These are phyloP conservation scores for Perdita meconis DNA, from an alignment of 2,888 invertebrate species.

Conservation along the genomic window DNA sequence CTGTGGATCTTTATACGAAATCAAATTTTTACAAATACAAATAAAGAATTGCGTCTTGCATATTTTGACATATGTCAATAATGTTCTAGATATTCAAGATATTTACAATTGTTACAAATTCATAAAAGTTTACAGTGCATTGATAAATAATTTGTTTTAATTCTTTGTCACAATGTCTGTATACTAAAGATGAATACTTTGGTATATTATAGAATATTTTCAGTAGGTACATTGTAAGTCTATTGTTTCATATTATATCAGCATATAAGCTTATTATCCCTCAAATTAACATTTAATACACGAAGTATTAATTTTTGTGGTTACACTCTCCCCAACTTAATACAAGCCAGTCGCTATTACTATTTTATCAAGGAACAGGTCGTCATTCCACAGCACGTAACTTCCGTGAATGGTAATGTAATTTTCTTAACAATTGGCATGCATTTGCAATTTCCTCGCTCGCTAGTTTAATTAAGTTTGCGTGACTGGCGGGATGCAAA, in stretches of 20 bases:
- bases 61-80: too few relatives aligned
- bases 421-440: conserved; percentile 14
- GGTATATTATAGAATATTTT: not conserved
- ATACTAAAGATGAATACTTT: not conserved
- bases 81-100: too few relatives aligned
- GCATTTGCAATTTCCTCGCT: conserved; percentile 15
- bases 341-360: not conserved
- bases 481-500: not conserved
- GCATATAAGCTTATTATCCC: too few relatives aligned
- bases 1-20: too few relatives aligned
- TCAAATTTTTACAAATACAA: too few relatives aligned
- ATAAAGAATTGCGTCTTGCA: too few relatives aligned
- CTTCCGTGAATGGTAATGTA: not conserved
- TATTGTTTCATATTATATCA: not conserved
- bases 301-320: not conserved
- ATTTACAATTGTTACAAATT: too few relatives aligned
- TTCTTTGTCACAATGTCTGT: too few relatives aligned
- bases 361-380: not conserved
- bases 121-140: too few relatives aligned
- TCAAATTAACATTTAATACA: not conserved
- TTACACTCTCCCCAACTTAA: not conserved
- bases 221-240: too few relatives aligned
- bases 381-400: not conserved
- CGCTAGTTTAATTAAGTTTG: conserved; percentile 27
- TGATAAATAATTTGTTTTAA: not conserved